Percentiles rank a stretch among this genome's conserved stretches.
These are phyloP conservation scores for Enteromius treurensis DNA, from an alignment of 2,797 vertebrate genomes.

Conservation along the genomic window DNA sequence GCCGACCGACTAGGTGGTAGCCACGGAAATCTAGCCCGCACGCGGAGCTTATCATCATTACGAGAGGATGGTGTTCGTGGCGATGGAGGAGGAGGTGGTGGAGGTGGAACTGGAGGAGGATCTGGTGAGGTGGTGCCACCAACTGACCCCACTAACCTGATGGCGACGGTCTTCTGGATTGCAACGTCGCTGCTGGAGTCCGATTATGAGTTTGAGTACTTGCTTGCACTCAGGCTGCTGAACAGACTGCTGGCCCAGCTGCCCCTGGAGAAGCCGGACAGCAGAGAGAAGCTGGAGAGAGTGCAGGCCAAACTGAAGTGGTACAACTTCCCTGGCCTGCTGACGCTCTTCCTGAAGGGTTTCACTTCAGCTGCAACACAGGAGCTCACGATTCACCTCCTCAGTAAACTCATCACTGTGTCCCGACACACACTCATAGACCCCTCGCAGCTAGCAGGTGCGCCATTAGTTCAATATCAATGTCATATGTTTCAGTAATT, in stretches of 20 bases:
- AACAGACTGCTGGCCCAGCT: slow-evolving; percentile 95
- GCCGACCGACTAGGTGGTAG: slow-evolving; percentile 88
- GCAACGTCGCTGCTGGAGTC: slow-evolving; percentile 94
- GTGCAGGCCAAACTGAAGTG: slow-evolving; percentile 94
- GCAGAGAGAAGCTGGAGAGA: slow-evolving; percentile 91
- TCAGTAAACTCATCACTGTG: slow-evolving; percentile 94
- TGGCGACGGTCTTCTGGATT: slow-evolving; percentile 99
- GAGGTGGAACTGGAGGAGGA: slow-evolving; percentile 51
- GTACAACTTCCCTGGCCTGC: slow-evolving; percentile 95
- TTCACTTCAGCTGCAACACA: slow-evolving; percentile 97
- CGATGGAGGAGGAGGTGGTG: slow-evolving; percentile 58
- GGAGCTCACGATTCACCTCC: slow-evolving; percentile 97
- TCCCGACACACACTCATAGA: slow-evolving; percentile 92
- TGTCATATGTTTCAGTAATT: background rate
- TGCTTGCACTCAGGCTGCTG: slow-evolving; percentile 92
- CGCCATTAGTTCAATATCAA: background rate
- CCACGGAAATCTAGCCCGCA: slow-evolving; percentile 92
- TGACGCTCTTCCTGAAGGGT: slow-evolving; percentile 97
- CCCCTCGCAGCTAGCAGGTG: slow-evolving; percentile 92
- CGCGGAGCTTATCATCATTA: slow-evolving; percentile 93
- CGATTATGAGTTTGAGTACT: slow-evolving; percentile 98
- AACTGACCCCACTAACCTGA: slow-evolving; percentile 92
- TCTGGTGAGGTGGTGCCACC: slow-evolving; percentile 75
- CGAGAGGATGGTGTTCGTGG: slow-evolving; percentile 83
- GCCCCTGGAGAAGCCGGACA: slow-evolving; percentile 92